Base-by-base conservation (phyloP, 2,113 vertebrate species). In the Daubentonia madagascariensis region DNA sequence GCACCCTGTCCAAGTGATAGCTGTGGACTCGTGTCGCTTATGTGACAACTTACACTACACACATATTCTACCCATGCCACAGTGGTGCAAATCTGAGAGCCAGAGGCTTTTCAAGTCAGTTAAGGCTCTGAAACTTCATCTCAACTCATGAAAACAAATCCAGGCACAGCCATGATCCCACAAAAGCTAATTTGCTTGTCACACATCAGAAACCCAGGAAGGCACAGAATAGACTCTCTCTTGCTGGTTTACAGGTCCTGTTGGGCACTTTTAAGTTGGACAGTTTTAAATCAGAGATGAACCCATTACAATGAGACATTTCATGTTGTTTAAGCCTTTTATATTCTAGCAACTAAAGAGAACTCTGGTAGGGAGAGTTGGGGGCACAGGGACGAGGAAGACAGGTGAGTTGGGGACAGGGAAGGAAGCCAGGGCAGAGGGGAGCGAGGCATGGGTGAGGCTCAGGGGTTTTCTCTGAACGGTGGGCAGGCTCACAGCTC, bases 21-120 rank as follows among this genome's bases (percentile, higher is more conserved):
- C 40, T 0, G 5, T 6, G 68, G 30, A 35, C 52, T 17, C 0
- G 43, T 3, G 8, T 22, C 0, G 0, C 52, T 10, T 1, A 0
- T 4, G 22, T 37, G 78, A 25, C 52, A 12, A 5, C 2, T 12
- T 13, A 40, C n/a, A 8, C 59, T 3, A 6, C 14, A 1, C 54
- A n/a, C 1, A 0, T 1, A 0, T 11, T 72, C 43, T 4, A 7
- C 48, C 5, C 1, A 16, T 23, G 54, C 45, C 25, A 3, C 2
- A 0, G 30, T 4, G 10, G 3, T 8, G 2, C 80, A 37, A 1
- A 23, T 4, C 81, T 9, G 18, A 40, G 50, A 85, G 35, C 61
- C 63, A 4, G 88, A 48, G 61, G 35, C 83, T 25, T 50, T 7
- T 20, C 35, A 28, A 22, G 1, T 20, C 52, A 30, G 1, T 4